Base-by-base conservation (phyloP, 2,113 vertebrate species). In the Chrysochloris asiatica region DNA sequence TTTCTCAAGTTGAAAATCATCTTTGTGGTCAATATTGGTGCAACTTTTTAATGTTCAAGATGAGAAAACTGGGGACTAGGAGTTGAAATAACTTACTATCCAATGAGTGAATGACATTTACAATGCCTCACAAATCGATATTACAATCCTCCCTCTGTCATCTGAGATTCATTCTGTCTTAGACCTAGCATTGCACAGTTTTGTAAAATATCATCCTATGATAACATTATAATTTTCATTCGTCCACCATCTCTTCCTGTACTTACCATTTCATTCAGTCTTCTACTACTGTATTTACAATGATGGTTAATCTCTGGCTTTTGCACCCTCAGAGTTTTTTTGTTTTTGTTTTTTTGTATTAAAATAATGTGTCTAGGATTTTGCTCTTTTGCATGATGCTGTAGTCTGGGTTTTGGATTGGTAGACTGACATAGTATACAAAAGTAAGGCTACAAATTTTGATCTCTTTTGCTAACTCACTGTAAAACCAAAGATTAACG, bases 41-140 rank as follows among this genome's bases (percentile, higher is more conserved):
- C 9, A 50, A 17, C 2, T 52, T 93, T 89, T 89, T 73, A 56
- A 43, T 61, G 45, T 82, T 28, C 4, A n/a, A 83, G 30, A 69
- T 33, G 8, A 86, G 56, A 77, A 84, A 83, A 61, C 22, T n/a
- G 21, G 72, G n/a, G 21, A n/a, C 77, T 33, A 84, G 26, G 13
- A 77, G 24, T 72, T 88, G 50, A 85, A 86, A 79, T 82, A 33
- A 83, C 45, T 87, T 78, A 79, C 56, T 61, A 48, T 9, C 11
- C 61, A 89, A 94, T 43, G n/a, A 71, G 30, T 33, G 76, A 77
- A 59, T 89, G 45, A 48, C 13, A 59, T 79, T 85, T 73, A 43
- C 48, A 81, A 82, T 87, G 28, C 67, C 41, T 79, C 33, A 22
- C 28, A 85, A 76, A 36, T 52, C 59, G 45, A 17, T 48, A 22